phyloP scores from a whole-genome alignment of 2,888 invertebrate species.

The Neria commutata region DNA sequence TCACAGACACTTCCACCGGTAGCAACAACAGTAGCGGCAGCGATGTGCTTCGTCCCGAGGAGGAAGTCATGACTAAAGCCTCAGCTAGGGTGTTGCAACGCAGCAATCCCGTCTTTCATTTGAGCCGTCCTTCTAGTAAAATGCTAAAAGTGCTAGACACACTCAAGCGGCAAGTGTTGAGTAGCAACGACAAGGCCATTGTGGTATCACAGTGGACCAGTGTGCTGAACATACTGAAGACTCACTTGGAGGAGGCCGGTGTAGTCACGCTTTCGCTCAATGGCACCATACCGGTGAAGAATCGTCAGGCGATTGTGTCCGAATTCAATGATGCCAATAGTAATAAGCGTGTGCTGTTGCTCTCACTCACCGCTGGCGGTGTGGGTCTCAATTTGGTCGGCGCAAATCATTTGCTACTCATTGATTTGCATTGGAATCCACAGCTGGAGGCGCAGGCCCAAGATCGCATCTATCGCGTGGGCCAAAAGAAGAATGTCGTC shows the following conservation, averaged over 20 bases:
- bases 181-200: constrained; percentile 72
- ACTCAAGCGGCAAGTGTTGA: constrained; percentile 65
- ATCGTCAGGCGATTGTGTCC: constrained; percentile 73
- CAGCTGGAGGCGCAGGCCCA: constrained; percentile 94
- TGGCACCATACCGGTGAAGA: constrained; percentile 75
- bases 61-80: constrained; percentile 65
- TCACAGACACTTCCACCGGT: constrained; percentile 55
- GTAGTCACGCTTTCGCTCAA: constrained; percentile 72
- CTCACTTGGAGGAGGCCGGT: constrained; percentile 66
- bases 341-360: constrained; percentile 72
- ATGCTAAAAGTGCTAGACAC: constrained; percentile 68
- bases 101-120: constrained; percentile 75
- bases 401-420: constrained; percentile 86
- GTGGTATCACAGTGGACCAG: constrained; percentile 95
- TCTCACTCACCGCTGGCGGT: constrained; percentile 92
- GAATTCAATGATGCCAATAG: constrained; percentile 71
- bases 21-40: constrained; percentile 18
- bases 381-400: constrained; percentile 93
- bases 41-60: constrained; percentile 35
- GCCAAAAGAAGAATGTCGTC: constrained; percentile 80
- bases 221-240: constrained; percentile 75
- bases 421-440: constrained; percentile 98
- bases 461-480: constrained; percentile 91
- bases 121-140: constrained; percentile 69
- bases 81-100: constrained; percentile 69